phyloP scores from a whole-genome alignment of 2,888 invertebrate genomes.

The Meloe dianella region DNA sequence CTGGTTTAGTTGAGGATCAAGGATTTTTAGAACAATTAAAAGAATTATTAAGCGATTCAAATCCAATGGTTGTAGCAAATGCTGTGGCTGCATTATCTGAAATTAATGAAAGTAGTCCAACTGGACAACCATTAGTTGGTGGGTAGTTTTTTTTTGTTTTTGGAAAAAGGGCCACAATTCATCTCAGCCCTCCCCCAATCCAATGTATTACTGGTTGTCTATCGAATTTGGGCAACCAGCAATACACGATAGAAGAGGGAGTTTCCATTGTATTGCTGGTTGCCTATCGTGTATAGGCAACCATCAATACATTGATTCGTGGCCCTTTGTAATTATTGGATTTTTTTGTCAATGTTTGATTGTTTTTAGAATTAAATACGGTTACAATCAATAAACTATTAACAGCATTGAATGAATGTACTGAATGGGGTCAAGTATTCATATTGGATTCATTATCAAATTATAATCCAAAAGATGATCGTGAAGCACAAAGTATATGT shows the following conservation, averaged over 20 bases:
- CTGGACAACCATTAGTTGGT: conserved; percentile 90
- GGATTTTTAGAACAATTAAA: conserved; percentile 97
- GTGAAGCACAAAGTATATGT: conserved; percentile 98
- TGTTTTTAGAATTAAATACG: conserved; percentile 83
- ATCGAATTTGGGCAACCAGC: too few species aligned
- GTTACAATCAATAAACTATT: conserved; percentile 97
- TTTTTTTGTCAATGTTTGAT: too few species aligned
- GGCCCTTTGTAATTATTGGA: conserved; percentile 1
- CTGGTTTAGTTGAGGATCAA: conserved; percentile 76
- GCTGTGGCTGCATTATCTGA: conserved; percentile 98
- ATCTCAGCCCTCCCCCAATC: too few species aligned
- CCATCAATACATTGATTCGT: too few species aligned
- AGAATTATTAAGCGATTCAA: conserved; percentile 96
- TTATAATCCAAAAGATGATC: conserved; percentile 94
- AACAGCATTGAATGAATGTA: conserved; percentile 98
- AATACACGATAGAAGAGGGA: too few species aligned
- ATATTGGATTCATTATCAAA: conserved; percentile 97
- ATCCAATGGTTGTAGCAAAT: conserved; percentile 99
- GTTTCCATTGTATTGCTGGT: too few species aligned
- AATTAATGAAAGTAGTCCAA: conserved; percentile 96
- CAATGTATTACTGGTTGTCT: too few species aligned
- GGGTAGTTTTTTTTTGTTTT: conserved; percentile 40
- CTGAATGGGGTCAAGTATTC: conserved; percentile 99
- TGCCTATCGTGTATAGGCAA: too few species aligned
- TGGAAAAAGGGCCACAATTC: background rate